These are phyloP conservation scores for Nibea coibor DNA, from an alignment of 2,113 vertebrate species.

Conservation along the genomic window DNA sequence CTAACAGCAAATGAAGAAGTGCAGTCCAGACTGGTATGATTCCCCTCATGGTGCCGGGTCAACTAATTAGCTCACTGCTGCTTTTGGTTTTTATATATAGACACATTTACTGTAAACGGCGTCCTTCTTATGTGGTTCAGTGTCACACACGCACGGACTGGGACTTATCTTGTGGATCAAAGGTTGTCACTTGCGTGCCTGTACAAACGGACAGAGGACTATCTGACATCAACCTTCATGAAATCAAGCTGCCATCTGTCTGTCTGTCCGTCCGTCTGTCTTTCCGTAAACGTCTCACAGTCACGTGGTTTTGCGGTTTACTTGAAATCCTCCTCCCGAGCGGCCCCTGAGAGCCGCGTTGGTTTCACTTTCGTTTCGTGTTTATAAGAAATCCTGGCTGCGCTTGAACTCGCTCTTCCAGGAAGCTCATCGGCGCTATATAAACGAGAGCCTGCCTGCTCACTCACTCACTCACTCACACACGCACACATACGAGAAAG, in stretches of 20 bases:
- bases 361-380: conserved; percentile 68
- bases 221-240: too few species aligned
- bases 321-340: conserved; percentile 17
- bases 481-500: neutral
- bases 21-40: neutral
- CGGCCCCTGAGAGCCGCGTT: neutral
- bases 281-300: conserved; percentile 42
- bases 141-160: neutral
- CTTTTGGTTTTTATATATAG: too few species aligned
- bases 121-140: neutral
- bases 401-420: too few species aligned
- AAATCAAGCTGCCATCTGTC: neutral
- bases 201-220: too few species aligned
- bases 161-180: neutral
- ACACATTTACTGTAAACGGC: neutral
- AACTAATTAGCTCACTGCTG: neutral
- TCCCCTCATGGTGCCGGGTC: neutral
- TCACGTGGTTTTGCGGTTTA: conserved; percentile 49
- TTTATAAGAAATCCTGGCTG: too few species aligned
- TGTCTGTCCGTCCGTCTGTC: neutral
- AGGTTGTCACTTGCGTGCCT: neutral
- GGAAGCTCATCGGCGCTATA: neutral
- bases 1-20: conserved; percentile 17
- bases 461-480: too few species aligned
- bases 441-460: fast-evolving